Evolutionary conservation across 1,140 invertebrate species (phyloP), one percentile per base, ranked within the genome.

Genomic region (Papilio aristodemus): DNA sequence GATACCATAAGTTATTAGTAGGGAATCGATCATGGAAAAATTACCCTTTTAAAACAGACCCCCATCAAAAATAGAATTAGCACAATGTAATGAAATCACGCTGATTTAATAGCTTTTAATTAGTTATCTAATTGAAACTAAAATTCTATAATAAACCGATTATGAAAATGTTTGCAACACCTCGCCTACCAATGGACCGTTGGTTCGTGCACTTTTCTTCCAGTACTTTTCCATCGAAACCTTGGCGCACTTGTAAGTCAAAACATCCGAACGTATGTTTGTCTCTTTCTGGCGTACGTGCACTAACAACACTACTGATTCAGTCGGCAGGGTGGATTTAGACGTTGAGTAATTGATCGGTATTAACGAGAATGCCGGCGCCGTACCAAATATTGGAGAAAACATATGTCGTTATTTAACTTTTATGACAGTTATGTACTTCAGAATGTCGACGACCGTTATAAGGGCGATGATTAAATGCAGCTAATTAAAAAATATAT

Each of bases 211-310:
- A 80, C 77, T 77, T 86, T 84, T 84, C 79, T 79, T 78, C 80
- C 74, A 81, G 84, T 86, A 86, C 77, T 83, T 86, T 86, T 86
- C 84, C 84, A 80, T 83, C 72, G 64, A 69, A 78, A 70, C 74
- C 74, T 83, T 74, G 74, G 69, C 64, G 70, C 74, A 75, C 75
- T 68, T 54, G 75, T 77, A 70, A 78, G 74, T 76, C 54, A 72
- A 74, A 81, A 73, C 39, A 69, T 66, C 71, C 27, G 25, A 76
- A 76, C 57, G 69, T 71, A 75, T 68, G 46, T 46, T 41, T 38
- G 22, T 22, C 63, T 66, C 63, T 46, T 66, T 66, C 39, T 25
- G 38, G 14, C 62, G 19, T 32, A 46, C 63, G 63, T 41, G 27
- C n/a, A 46, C 38, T 10, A n/a, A 54, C 39, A 11, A 32, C 43